A percentile compares a stretch with the other conserved stretches of the same genome.
Conservation (phyloP, 2,113 vertebrate species). For the Erythrolamprus reginae region DNA sequence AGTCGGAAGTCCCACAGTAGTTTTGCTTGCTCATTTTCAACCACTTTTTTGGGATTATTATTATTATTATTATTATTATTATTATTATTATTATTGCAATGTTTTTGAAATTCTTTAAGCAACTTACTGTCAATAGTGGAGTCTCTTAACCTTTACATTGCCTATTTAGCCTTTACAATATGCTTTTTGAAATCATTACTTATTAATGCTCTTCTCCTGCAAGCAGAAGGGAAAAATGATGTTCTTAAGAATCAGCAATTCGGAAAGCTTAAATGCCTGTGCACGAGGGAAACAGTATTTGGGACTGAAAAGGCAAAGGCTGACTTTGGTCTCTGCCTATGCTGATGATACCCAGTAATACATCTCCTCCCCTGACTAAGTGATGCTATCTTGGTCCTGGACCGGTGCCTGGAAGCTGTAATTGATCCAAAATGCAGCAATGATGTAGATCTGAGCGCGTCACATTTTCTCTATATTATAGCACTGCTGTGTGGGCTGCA, state of each 20-base stretch:
- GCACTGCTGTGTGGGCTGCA: background rate
- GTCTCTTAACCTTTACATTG: background rate
- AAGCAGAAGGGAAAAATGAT: background rate
- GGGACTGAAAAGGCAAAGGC: background rate
- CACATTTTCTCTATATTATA: background rate
- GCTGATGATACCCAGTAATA: background rate
- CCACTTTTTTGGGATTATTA: too few relatives aligned
- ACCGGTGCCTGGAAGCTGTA: background rate
- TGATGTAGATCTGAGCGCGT: background rate
- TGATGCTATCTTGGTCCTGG: background rate
- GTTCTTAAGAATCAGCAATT: background rate
- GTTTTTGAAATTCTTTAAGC: too few relatives aligned
- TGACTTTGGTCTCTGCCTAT: background rate
- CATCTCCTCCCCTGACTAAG: background rate
- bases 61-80: too few relatives aligned
- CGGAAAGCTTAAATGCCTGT: background rate
- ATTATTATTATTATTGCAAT: too few relatives aligned
- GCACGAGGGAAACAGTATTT: background rate
- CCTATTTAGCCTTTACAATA: background rate
- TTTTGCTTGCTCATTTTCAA: too few relatives aligned
- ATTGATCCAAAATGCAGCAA: background rate
- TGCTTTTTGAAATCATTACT: background rate
- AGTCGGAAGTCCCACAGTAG: too few relatives aligned
- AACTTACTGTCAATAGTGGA: background rate
- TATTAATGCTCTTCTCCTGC: background rate